These are phyloP conservation scores for Aleadryas rufinucha DNA, from an alignment of 2,113 vertebrate genomes.

Conservation along the genomic window DNA sequence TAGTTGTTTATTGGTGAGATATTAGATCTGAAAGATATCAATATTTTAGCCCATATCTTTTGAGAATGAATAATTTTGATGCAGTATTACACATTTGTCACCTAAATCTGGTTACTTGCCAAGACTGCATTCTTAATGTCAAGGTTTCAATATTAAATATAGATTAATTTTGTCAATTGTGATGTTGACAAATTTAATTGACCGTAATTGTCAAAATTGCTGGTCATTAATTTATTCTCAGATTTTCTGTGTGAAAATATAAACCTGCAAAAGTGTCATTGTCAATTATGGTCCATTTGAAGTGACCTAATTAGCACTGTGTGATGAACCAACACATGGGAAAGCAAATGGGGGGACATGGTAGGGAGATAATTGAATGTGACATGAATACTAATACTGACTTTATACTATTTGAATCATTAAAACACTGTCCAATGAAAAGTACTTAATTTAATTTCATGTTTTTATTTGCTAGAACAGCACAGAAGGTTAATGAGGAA, in stretches of 20 bases:
- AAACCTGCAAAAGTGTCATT: conserved; percentile 78
- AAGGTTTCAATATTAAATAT: conserved; percentile 60
- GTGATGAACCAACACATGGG: conserved; percentile 75
- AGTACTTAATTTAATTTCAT: conserved; percentile 1
- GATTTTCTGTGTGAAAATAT: conserved; percentile 76
- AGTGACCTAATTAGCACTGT: conserved; percentile 85
- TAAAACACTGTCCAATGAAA: conserved; percentile 30
- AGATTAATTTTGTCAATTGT: conserved; percentile 61
- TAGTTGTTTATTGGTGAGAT: background rate
- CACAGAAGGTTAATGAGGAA: background rate
- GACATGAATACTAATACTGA: conserved; percentile 81
- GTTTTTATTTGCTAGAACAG: background rate
- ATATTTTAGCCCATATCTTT: background rate
- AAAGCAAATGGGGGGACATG: conserved; percentile 72
- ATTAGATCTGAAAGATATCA: background rate
- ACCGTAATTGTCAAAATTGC: conserved; percentile 82
- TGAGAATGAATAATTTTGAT: background rate
- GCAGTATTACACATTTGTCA: background rate
- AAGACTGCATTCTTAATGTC: conserved; percentile 13
- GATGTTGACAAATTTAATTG: conserved; percentile 81
- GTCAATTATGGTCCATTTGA: conserved; percentile 78
- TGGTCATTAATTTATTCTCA: conserved; percentile 83
- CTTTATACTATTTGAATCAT: conserved; percentile 62
- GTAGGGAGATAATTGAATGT: conserved; percentile 74
- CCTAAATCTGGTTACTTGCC: background rate